Evolutionary conservation across 92 coral and sea anemone genomes (phyloP).

Genomic region (Hydrozoanthus gracilis): DNA sequence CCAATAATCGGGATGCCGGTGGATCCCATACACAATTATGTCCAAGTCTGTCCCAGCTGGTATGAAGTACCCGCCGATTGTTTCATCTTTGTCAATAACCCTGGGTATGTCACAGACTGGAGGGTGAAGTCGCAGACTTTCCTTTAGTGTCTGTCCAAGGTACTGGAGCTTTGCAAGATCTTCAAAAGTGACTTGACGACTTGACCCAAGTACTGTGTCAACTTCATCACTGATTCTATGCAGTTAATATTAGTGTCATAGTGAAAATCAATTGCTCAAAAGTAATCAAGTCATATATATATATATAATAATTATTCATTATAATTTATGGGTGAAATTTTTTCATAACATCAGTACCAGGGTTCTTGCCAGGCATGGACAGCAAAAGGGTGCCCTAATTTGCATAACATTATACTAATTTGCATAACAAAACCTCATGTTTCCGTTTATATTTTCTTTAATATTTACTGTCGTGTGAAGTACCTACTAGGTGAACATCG

Average conservation of each 20-base stretch:
- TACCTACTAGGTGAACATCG: too few relatives aligned
- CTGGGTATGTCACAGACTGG: slow-evolving; percentile 68
- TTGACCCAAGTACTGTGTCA: slow-evolving; percentile 70
- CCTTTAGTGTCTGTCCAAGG: slow-evolving; percentile 84
- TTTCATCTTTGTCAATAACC: slow-evolving; percentile 56
- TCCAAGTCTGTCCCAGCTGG: slow-evolving; percentile 70
- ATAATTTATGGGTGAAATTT: too few relatives aligned
- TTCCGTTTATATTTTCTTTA: too few relatives aligned
- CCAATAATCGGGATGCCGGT: slow-evolving; percentile 70
- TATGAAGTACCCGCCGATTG: slow-evolving; percentile 69
- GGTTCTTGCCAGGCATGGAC: too few relatives aligned
- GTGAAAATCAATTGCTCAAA: not conserved
- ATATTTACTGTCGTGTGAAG: too few relatives aligned
- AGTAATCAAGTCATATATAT: too few relatives aligned
- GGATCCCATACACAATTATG: slow-evolving; percentile 39
- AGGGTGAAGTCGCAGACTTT: slow-evolving; percentile 79
- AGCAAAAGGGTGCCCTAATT: too few relatives aligned
- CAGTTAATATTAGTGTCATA: not conserved
- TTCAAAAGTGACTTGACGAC: slow-evolving; percentile 67
- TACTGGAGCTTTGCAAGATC: slow-evolving; percentile 87
- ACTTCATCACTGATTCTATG: slow-evolving; percentile 75
- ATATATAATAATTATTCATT: too few relatives aligned
- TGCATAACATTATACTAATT: too few relatives aligned
- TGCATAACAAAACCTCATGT: too few relatives aligned
- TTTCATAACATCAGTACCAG: too few relatives aligned